phyloP scores from a whole-genome alignment of 1,140 invertebrate species.

The Heliothis subflexa region DNA sequence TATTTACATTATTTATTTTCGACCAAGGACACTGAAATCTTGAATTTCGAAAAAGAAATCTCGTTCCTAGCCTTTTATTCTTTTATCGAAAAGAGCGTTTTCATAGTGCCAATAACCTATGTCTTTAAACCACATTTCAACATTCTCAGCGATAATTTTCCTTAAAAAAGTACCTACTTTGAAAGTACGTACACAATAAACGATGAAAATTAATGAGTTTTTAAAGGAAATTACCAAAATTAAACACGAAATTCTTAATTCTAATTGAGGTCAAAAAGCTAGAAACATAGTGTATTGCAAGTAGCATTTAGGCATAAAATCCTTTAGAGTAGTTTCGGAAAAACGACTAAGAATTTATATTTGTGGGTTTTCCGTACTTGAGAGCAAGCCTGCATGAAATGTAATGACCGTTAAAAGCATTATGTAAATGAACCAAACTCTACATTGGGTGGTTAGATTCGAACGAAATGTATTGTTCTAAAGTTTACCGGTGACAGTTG shows the following conservation, averaged over 20 bases:
- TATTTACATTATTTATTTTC: background rate
- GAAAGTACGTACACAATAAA: no score
- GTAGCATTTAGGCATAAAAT: background rate
- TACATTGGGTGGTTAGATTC: conserved; percentile 34
- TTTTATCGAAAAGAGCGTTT: no score
- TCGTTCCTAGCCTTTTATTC: no score
- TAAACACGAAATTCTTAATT: background rate
- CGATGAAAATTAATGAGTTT: no score
- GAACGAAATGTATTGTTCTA: conserved; percentile 2
- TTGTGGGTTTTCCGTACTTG: conserved; percentile 25
- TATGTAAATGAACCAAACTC: conserved; percentile 41
- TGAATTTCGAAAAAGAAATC: no score
- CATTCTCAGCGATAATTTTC: no score
- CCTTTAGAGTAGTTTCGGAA: conserved; percentile 3
- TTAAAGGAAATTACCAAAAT: no score
- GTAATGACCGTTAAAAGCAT: conserved; percentile 39
- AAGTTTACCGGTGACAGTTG: no score
- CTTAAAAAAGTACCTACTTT: no score
- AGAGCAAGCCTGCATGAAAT: conserved; percentile 27
- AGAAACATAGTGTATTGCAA: conserved; percentile 15
- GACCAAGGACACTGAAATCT: background rate
- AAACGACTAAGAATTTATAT: conserved; percentile 43
- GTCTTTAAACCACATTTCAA: no score
- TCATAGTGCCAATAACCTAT: no score
- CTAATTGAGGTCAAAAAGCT: conserved; percentile 13